Evolutionary conservation across 2,797 vertebrate genomes (phyloP).

Genomic region (Apogon talboti): DNA sequence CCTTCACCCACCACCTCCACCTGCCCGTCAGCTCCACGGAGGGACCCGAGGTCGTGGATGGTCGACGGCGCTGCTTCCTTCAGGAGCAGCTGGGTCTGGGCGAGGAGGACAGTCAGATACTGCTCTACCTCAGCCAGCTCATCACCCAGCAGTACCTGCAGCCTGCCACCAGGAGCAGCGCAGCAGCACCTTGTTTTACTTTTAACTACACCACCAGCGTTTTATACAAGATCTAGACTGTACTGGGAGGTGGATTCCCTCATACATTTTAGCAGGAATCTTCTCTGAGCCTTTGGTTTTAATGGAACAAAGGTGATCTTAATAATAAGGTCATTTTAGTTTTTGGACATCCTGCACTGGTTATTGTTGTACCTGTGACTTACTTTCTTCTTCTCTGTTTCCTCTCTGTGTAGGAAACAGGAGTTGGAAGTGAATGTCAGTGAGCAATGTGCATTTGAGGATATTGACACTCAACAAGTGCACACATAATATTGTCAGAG

Average conservation of each 20-base stretch:
- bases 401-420: slow-evolving; percentile 25
- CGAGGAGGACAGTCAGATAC: slow-evolving; percentile 90
- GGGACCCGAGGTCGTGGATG: slow-evolving; percentile 80
- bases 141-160: slow-evolving; percentile 90
- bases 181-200: slow-evolving; percentile 80
- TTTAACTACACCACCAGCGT: slow-evolving; percentile 95
- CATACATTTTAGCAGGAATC: slow-evolving; percentile 41
- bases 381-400: slow-evolving; percentile 41
- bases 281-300: slow-evolving; percentile 38
- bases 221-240: slow-evolving; percentile 95
- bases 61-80: slow-evolving; percentile 87
- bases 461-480: slow-evolving; percentile 28
- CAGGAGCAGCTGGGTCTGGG: slow-evolving; percentile 90
- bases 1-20: slow-evolving; percentile 97
- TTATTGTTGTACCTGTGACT: slow-evolving; percentile 49
- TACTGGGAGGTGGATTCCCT: slow-evolving; percentile 22
- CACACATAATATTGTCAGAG: not conserved
- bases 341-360: slow-evolving; percentile 46
- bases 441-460: slow-evolving; percentile 32
- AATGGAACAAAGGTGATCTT: slow-evolving; percentile 35
- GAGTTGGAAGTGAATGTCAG: slow-evolving; percentile 43
- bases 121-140: slow-evolving; percentile 94
- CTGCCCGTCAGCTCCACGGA: slow-evolving; percentile 88
- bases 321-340: slow-evolving; percentile 43
- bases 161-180: slow-evolving; percentile 75